Percentiles rank a stretch among this genome's conserved stretches.
These are phyloP conservation scores for Philereme transversata DNA, from an alignment of 2,888 invertebrate species.

Conservation along the genomic window DNA sequence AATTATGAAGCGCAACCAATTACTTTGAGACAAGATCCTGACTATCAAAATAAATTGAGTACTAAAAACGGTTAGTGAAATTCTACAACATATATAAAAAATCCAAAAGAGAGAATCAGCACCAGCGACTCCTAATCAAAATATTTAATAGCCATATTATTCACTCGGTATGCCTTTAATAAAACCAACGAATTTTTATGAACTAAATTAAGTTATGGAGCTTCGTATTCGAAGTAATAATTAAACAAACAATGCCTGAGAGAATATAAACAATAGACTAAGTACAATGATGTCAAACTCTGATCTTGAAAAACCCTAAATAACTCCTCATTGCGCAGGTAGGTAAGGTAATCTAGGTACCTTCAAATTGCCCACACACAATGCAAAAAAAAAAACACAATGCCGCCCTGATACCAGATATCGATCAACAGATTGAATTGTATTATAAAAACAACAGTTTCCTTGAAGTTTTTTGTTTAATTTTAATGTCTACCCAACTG, in stretches of 20 bases:
- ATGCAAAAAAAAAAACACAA: too few relatives aligned
- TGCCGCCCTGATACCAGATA: conserved; percentile 20
- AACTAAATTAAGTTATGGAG: conserved; percentile 1
- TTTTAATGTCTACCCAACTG: conserved; percentile 25
- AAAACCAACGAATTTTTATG: conserved; percentile 13
- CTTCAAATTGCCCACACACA: too few relatives aligned
- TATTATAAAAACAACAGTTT: conserved; percentile 20
- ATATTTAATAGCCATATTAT: conserved; percentile 9
- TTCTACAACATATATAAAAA: too few relatives aligned
- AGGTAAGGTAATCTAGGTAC: not conserved
- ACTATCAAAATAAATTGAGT: too few relatives aligned
- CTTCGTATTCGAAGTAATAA: conserved; percentile 4
- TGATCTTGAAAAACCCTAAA: conserved; percentile 14
- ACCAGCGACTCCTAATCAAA: conserved; percentile 13
- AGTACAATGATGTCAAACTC: not conserved
- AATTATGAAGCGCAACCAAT: too few relatives aligned
- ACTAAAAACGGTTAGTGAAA: too few relatives aligned
- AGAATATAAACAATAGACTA: conserved; percentile 17
- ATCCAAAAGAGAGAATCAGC: too few relatives aligned
- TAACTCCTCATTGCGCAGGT: conserved; percentile 1
- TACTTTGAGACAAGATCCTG: too few relatives aligned
- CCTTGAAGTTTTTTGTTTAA: conserved; percentile 30
- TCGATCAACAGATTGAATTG: conserved; percentile 28
- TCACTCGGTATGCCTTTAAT: conserved; percentile 12
- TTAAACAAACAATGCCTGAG: conserved; percentile 11